phyloP scores from a whole-genome alignment of 2,113 vertebrate genomes.

The Grammomys surdaster region DNA sequence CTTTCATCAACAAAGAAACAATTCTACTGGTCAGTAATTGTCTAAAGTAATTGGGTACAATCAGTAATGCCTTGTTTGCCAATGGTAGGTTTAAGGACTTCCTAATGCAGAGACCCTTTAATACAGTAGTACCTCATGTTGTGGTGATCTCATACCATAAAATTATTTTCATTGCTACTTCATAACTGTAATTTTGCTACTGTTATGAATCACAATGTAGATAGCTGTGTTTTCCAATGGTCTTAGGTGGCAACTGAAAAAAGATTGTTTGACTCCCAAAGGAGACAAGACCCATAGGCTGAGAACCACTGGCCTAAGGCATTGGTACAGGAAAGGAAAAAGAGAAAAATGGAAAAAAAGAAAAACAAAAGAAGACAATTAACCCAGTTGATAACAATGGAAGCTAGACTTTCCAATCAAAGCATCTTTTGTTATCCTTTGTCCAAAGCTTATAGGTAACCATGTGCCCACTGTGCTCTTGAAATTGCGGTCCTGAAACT shows the following conservation, averaged over 20 bases:
- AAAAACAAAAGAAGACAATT: background rate
- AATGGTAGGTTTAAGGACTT: slow-evolving; percentile 49
- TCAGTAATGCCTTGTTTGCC: slow-evolving; percentile 62
- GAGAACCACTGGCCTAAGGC: background rate
- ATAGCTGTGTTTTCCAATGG: background rate
- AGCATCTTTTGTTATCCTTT: too few species aligned
- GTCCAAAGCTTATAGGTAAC: too few species aligned
- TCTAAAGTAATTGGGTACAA: background rate
- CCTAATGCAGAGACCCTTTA: background rate
- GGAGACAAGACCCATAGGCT: background rate
- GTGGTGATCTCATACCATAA: background rate
- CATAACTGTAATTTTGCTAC: background rate
- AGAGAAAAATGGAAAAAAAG: background rate
- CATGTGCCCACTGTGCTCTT: too few species aligned
- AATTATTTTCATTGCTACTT: background rate
- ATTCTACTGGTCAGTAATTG: background rate
- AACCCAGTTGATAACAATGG: slow-evolving; percentile 14
- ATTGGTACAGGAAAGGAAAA: slow-evolving; percentile 31
- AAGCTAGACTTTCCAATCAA: background rate
- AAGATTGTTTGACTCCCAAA: background rate
- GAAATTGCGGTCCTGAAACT: too few species aligned
- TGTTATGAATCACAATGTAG: background rate
- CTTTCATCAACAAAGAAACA: slow-evolving; percentile 47
- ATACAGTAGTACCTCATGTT: background rate
- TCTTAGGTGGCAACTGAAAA: background rate